Base-by-base conservation (phyloP, 2,113 vertebrate genomes). In the Malurus alboscapulatus region DNA sequence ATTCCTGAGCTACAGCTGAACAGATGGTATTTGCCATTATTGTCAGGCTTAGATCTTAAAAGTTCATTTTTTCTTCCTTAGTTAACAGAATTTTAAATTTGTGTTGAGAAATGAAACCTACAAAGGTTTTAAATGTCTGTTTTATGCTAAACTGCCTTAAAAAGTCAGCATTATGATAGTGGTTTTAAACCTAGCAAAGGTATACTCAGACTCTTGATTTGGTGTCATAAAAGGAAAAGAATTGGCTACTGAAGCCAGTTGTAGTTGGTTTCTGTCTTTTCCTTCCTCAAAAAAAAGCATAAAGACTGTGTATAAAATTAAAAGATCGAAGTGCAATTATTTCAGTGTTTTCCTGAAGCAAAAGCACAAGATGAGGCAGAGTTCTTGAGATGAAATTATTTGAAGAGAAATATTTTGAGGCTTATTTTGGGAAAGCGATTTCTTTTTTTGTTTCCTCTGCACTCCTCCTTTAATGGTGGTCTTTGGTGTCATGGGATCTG, bases 81-180 rank as follows among this genome's bases (percentile, higher is more conserved):
- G 55, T 85, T 95, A 94, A 93, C 36, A 87, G 68, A 93, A 73
- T 53, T 90, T 68, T 80, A 77, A 90, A 88, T 67, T 84, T 6
- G 5, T 51, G 5, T 55, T 76, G 53, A 69, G 61, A 90, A 87
- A 50, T 50, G 61, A 95, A 91, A 88, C 29, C 22, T 40, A 6
- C 51, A 68, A 87, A 78, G 74, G 76, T 89, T 93, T 94, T 89
- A 82, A 95, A 90, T 90, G 18, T 63, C 77, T 96, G 95, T 96
- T 96, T 96, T 94, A 97, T 96, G 55, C 50, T 83, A 66, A 84
- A 55, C 54, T 86, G 72, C 83, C 96, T 94, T 76, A 83, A 73
- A 87, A 95, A 87, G 92, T 92, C 82, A 96, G 87, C 85, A 83
- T 97, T 97, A 91, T 93, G 73, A 61, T 67, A 95, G 76, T 34